Base-by-base conservation (phyloP, 2,797 vertebrate species). In the Sus cebifrons region DNA sequence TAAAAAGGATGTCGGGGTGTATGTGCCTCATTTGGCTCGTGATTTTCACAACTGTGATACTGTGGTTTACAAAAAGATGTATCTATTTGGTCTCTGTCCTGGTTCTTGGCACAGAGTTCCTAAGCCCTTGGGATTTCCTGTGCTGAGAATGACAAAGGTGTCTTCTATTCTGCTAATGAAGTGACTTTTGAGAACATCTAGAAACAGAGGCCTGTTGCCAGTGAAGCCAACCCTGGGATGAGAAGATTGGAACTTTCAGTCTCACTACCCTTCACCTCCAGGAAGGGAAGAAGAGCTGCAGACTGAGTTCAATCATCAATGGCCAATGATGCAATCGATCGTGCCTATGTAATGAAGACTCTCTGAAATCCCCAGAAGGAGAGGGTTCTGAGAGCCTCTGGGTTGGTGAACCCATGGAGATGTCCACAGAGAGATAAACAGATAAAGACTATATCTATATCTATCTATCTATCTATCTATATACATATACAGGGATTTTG, bases 91-190 rank as follows among this genome's bases (percentile, higher is more conserved):
- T 68, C 29, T 77, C 65, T 40, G 52, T 32, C 82, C 82, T n/a
- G n/a, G n/a, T 77, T 77, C 62, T 71, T 32, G 52, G 52, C 71
- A 92, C 13, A 68, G 27, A 86, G 40, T 23, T 86, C 49, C 81
- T 67, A 67, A 92, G 23, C 25, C 32, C 32, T 85, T 77, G 60
- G 10, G 44, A 77, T 27, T 85, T 58, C 90, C 49, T 25, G 32
- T 15, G 20, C 71, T 65, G 27, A 25, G 64, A 81, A 36, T 58
- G 62, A 75, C 6, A 89, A 15, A 40, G 49, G 36, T 49, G 64
- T 68, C 25, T 92, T 58, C 68, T 32, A 36, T 68, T 86, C n/a
- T 86, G 60, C 52, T 92, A 77, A 85, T 67, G 15, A 77, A 32
- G 52, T 32, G 32, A 32, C 27, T 40, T 54, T 8, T 2, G 6